Evolutionary conservation across 2,797 vertebrate genomes (phyloP).

Genomic region (Zenarchopterus dispar): DNA sequence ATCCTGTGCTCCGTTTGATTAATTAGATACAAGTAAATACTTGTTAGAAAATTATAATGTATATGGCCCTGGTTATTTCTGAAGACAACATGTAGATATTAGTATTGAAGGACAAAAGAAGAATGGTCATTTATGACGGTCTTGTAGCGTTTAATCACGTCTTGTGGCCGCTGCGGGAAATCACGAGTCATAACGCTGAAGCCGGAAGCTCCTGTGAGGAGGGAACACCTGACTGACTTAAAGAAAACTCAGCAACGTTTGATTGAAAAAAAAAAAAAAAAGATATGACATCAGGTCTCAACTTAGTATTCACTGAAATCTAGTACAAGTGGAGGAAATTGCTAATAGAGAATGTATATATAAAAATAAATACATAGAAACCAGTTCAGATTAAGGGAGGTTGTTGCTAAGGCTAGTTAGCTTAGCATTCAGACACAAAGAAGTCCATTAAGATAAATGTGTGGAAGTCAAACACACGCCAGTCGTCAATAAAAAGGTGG

Average conservation of each 20-base stretch:
- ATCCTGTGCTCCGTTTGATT: too few species aligned
- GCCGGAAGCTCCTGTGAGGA: neutral
- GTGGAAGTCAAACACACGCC: slow-evolving; percentile 2
- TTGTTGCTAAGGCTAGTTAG: slow-evolving; percentile 46
- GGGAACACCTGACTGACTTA: neutral
- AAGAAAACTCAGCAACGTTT: neutral
- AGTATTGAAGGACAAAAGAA: too few species aligned
- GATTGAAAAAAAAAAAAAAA: rapidly evolving
- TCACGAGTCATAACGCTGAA: slow-evolving; percentile 79
- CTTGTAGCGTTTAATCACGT: slow-evolving; percentile 5
- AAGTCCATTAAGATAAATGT: slow-evolving; percentile 24
- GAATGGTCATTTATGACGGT: neutral
- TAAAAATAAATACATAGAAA: neutral
- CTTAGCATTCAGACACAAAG: slow-evolving; percentile 69
- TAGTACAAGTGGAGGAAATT: rapidly evolving
- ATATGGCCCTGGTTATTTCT: too few species aligned
- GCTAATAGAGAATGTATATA: neutral
- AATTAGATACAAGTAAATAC: too few species aligned
- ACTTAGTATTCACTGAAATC: rapidly evolving
- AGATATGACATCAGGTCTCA: rapidly evolving
- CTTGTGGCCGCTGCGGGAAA: slow-evolving; percentile 26
- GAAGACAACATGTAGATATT: too few species aligned
- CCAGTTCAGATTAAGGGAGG: neutral
- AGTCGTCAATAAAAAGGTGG: neutral
- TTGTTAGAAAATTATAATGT: too few species aligned